These are phyloP conservation scores for Eucidaris tribuloides DNA, from an alignment of 35 echinoderm and acorn worm genomes.

Conservation along the genomic window DNA sequence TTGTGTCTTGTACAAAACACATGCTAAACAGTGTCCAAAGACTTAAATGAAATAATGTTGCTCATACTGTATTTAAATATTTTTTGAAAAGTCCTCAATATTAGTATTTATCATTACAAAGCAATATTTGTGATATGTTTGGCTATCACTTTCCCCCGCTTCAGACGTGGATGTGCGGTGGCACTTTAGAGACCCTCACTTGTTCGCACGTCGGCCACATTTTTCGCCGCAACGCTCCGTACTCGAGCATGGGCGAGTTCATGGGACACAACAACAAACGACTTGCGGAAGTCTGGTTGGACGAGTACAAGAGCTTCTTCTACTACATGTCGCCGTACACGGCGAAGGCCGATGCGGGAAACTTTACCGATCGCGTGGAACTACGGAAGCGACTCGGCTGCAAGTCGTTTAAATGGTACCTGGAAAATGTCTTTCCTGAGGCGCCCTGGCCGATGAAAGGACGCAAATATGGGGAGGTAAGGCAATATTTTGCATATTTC, in stretches of 20 bases:
- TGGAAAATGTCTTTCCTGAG: slow-evolving; percentile 61
- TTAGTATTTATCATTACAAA: too few relatives aligned
- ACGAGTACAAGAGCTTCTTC: slow-evolving; percentile 85
- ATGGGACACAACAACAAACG: slow-evolving; percentile 82
- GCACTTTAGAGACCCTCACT: slow-evolving; percentile 28
- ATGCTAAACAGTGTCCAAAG: too few relatives aligned
- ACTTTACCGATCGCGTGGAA: slow-evolving; percentile 28
- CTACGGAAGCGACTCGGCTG: slow-evolving; percentile 43
- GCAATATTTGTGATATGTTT: too few relatives aligned
- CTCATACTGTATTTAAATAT: too few relatives aligned
- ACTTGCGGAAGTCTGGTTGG: slow-evolving; percentile 83
- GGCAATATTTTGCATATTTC: too few relatives aligned
- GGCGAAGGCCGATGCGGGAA: slow-evolving; percentile 17
- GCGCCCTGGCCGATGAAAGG: slow-evolving; percentile 5
- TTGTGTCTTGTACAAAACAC: too few relatives aligned
- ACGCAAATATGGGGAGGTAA: slow-evolving; percentile 13
- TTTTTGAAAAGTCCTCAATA: too few relatives aligned
- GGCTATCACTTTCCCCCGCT: too few relatives aligned
- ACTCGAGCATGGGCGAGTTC: slow-evolving; percentile 65
- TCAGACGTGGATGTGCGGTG: slow-evolving; percentile 68
- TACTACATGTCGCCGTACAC: slow-evolving; percentile 25
- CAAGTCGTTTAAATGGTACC: slow-evolving; percentile 59
- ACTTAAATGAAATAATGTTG: too few relatives aligned
- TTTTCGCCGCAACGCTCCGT: slow-evolving; percentile 45
- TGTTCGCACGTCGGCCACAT: slow-evolving; percentile 64